Evolutionary conservation across 2,113 vertebrate genomes (phyloP), one percentile per base, ranked within the genome.

Genomic region (Coracopsis vasa): DNA sequence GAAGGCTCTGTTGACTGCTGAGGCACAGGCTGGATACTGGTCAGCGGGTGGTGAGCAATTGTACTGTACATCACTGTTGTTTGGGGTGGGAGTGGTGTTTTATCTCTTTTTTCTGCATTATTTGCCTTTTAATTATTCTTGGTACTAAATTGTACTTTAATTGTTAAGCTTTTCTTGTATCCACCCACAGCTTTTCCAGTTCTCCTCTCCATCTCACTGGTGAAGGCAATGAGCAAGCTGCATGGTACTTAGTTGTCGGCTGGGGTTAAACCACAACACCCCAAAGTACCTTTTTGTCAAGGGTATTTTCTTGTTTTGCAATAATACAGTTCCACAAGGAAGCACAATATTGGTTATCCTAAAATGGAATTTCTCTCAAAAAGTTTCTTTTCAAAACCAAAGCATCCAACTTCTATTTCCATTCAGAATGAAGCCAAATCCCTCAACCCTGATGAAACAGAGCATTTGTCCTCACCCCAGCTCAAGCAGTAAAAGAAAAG

Each of bases 301-400:
- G 8, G 9, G 8, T 35, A 50, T 31, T 24, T 80, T 66, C 71
- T 75, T 54, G 23, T 56, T 35, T 54, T 64, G 27, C 9, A 53
- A 71, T 23, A 82, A 64, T 39, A 74, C 14, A 58, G 3, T 39
- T 84, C 33, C 60, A 67, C 39, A 74, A 83, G 60, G 45, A 75
- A 44, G 67, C 8, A 89, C 23, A 80, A 5, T 20, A 89, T 16
- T 29, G 5, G 8, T 48, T 81, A n/a, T 67, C 47, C 54, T 53
- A 70, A 74, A 53, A 66, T 16, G n/a, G 45, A 86, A 86, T 71
- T 37, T 33, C 18, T 89, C 54, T 86, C 39, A 60, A 70, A 91
- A 90, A 71, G 39, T 7, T 92, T 75, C 56, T n/a, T n/a, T 82
- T 94, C 51, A 79, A 85, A 87, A 69, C 8, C 53, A 89, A 85